Evolutionary conservation across 2,113 vertebrate species (phyloP).

Genomic region (Antennarius striatus): DNA sequence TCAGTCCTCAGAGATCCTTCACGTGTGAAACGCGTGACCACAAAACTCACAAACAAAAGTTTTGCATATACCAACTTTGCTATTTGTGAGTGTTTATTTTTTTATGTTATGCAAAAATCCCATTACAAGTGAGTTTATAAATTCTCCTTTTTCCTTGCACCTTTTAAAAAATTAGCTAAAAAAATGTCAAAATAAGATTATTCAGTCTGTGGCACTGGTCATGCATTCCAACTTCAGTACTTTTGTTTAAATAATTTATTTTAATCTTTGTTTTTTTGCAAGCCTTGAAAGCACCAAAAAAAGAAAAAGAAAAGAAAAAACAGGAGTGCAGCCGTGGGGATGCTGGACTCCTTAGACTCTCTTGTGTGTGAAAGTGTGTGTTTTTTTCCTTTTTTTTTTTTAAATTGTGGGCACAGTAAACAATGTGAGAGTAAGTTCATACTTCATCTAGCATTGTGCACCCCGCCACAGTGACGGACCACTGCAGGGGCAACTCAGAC

Average conservation of each 20-base stretch:
- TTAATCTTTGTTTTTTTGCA: constrained; percentile 83
- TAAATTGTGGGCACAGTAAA: constrained; percentile 70
- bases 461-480: constrained; percentile 51
- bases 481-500: constrained; percentile 19
- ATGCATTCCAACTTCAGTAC: constrained; percentile 84
- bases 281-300: constrained; percentile 82
- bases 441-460: constrained; percentile 80
- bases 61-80: constrained; percentile 68
- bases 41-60: constrained; percentile 69
- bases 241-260: constrained; percentile 70
- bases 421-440: constrained; percentile 78
- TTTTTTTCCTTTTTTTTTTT: constrained; percentile 4
- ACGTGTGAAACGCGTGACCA: constrained; percentile 64
- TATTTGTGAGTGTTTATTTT: constrained; percentile 63
- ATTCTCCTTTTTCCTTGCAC: constrained; percentile 44
- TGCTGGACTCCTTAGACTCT: constrained; percentile 61
- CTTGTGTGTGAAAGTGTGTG: constrained; percentile 23
- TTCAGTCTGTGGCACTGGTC: constrained; percentile 78
- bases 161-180: constrained; percentile 72
- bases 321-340: constrained; percentile 50
- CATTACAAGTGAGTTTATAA: constrained; percentile 58
- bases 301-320: constrained; percentile 63
- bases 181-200: constrained; percentile 71
- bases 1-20: constrained; percentile 65
- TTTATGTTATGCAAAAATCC: constrained; percentile 65